Conservation (phyloP, 2,888 invertebrate genomes). For the Abrostola triplasia region DNA sequence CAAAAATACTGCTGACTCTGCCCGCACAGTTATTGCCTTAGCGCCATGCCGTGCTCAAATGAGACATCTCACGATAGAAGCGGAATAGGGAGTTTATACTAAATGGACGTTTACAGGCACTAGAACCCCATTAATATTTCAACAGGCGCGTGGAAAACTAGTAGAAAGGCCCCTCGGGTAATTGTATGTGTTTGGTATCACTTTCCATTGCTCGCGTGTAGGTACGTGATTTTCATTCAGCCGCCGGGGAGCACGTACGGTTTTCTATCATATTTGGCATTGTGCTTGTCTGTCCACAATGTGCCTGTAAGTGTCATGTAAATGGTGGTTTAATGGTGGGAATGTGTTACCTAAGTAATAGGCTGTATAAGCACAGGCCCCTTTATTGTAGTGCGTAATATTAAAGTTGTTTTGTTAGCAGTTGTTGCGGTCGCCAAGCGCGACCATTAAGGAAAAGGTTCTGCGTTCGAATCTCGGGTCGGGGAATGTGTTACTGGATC, state of each 20-base stretch:
- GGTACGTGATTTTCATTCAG: conserved; percentile 45
- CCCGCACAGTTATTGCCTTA: too few relatives aligned
- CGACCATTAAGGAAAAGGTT: too few relatives aligned
- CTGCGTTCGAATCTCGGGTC: too few relatives aligned
- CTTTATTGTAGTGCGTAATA: neutral
- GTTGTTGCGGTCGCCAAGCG: too few relatives aligned
- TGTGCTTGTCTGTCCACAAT: conserved; percentile 8
- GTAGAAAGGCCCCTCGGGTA: conserved; percentile 58
- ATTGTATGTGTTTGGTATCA: conserved; percentile 56
- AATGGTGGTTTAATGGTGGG: conserved; percentile 40
- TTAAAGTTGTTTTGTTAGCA: neutral
- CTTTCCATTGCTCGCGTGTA: conserved; percentile 59
- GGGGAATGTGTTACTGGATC: too few relatives aligned
- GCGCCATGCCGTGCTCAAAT: too few relatives aligned
- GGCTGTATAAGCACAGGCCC: neutral
- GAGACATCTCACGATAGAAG: too few relatives aligned
- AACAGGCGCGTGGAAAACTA: conserved; percentile 53
- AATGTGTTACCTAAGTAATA: conserved; percentile 4
- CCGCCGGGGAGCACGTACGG: conserved; percentile 42
- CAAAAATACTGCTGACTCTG: too few relatives aligned
- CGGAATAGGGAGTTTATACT: too few relatives aligned
- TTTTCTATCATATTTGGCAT: conserved; percentile 45
- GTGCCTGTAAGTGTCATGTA: conserved; percentile 16
- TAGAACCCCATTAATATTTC: conserved; percentile 34
- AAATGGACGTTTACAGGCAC: too few relatives aligned